These are phyloP conservation scores for Listronotus bonariensis DNA, from an alignment of 1,140 invertebrate species.

Conservation along the genomic window DNA sequence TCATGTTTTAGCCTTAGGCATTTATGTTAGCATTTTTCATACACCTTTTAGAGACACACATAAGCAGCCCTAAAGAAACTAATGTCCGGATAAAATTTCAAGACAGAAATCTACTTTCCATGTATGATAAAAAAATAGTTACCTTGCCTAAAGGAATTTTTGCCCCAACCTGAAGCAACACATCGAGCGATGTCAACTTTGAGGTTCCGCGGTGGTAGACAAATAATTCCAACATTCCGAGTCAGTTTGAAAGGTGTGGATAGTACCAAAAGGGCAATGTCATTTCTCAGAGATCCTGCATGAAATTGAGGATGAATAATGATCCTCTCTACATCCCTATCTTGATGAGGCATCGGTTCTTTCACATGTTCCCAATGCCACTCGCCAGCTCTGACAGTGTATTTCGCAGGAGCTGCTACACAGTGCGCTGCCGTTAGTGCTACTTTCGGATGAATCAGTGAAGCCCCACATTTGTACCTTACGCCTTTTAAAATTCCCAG, in stretches of 20 bases:
- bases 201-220: slow-evolving; percentile 54
- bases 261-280: slow-evolving; percentile 71
- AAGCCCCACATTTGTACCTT: slow-evolving; percentile 48
- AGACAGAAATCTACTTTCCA: too few species aligned
- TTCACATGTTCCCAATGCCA: slow-evolving; percentile 60
- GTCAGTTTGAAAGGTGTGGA: slow-evolving; percentile 60
- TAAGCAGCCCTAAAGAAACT: too few species aligned
- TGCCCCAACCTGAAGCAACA: slow-evolving; percentile 70
- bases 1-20: too few species aligned
- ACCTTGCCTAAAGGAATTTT: slow-evolving; percentile 60
- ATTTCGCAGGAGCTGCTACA: slow-evolving; percentile 29
- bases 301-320: slow-evolving; percentile 47
- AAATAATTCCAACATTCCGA: slow-evolving; percentile 59
- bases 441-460: slow-evolving; percentile 52
- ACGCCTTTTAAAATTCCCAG: slow-evolving; percentile 44
- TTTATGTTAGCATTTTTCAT: too few species aligned
- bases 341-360: slow-evolving; percentile 59
- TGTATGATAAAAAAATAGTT: too few species aligned
- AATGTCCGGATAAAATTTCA: too few species aligned
- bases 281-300: slow-evolving; percentile 64
- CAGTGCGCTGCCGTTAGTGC: slow-evolving; percentile 53
- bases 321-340: slow-evolving; percentile 41
- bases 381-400: slow-evolving; percentile 60
- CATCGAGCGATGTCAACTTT: slow-evolving; percentile 54
- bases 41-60: too few species aligned